Evolutionary conservation across 2,797 vertebrate species (phyloP).

Genomic region (Enteromius trimaculatus): DNA sequence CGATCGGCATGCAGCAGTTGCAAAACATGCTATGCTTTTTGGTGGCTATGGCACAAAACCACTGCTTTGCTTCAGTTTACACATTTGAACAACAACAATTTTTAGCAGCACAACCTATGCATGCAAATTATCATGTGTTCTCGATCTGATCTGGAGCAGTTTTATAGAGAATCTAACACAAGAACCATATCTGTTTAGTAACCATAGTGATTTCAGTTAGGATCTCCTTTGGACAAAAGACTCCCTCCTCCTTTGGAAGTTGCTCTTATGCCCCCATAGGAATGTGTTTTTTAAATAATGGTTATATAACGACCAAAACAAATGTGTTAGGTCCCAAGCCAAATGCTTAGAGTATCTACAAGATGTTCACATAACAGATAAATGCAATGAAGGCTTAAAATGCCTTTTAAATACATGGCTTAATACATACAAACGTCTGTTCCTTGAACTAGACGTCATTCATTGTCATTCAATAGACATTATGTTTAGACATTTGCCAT

Average conservation of each 20-base stretch:
- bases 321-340: background rate
- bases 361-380: background rate
- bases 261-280: background rate
- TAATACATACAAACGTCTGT: background rate
- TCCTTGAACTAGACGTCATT: background rate
- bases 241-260: background rate
- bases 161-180: background rate
- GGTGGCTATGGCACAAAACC: background rate
- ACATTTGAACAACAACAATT: conserved; percentile 36
- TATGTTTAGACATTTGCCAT: background rate
- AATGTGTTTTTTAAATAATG: background rate
- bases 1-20: conserved; percentile 23
- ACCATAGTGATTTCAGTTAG: conserved; percentile 17
- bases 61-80: conserved; percentile 25
- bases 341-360: background rate
- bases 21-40: background rate
- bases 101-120: background rate
- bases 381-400: background rate
- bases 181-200: conserved; percentile 2
- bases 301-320: background rate
- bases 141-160: background rate
- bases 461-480: background rate
- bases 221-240: background rate
- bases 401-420: background rate
- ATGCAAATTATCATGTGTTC: background rate